Evolutionary conservation across 1,140 invertebrate species (phyloP).

Genomic region (Brachionus rubens): DNA sequence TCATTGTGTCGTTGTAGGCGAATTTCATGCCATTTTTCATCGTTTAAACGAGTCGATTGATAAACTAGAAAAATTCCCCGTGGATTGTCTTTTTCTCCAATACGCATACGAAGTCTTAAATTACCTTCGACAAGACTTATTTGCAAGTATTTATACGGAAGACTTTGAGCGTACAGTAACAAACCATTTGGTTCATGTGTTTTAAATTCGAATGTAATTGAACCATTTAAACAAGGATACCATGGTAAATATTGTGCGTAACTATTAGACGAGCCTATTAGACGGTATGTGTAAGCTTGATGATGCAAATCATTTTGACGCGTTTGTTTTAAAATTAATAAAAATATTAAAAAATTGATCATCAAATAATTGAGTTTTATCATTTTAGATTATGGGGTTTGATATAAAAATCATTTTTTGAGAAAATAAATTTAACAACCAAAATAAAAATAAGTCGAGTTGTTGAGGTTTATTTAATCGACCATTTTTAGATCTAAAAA

Average conservation of each 20-base stretch:
- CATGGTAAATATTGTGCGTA: constrained; percentile 36
- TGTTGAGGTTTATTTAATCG: too few species aligned
- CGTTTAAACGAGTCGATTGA: constrained; percentile 67
- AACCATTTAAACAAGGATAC: constrained; percentile 79
- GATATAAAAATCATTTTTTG: too few species aligned
- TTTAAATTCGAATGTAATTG: constrained; percentile 77
- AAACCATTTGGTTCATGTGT: constrained; percentile 90
- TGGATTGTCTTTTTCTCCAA: constrained; percentile 49
- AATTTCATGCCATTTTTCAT: constrained; percentile 68
- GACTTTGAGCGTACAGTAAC: constrained; percentile 77
- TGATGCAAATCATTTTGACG: background rate
- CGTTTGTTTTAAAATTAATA: too few species aligned
- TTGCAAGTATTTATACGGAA: constrained; percentile 44
- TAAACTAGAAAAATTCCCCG: constrained; percentile 48
- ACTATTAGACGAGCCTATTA: background rate
- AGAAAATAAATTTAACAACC: too few species aligned
- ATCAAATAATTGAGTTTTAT: too few species aligned
- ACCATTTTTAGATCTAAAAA: too few species aligned
- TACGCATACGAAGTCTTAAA: constrained; percentile 68
- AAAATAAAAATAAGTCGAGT: too few species aligned
- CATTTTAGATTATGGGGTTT: too few species aligned
- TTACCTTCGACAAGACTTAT: constrained; percentile 26
- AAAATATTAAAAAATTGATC: too few species aligned
- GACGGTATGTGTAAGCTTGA: constrained; percentile 28
- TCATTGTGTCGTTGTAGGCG: constrained; percentile 44